Evolutionary conservation across 30 jellyfish, hydroid and myxozoan genomes (phyloP).

Genomic region (Aurelia sp.): DNA sequence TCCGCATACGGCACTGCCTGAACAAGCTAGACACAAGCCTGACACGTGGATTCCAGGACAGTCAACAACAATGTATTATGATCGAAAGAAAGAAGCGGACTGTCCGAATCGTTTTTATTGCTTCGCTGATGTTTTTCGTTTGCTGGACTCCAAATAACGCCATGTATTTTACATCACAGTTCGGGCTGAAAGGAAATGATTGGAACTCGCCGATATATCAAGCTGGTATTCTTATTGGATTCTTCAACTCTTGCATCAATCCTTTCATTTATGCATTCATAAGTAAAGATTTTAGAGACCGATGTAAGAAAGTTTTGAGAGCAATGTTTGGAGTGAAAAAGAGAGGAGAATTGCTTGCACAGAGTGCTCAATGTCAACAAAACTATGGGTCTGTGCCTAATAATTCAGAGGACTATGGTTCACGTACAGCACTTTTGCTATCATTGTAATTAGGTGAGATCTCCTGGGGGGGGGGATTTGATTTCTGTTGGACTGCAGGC

Average conservation of each 20-base stretch:
- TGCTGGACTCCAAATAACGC: slow-evolving; percentile 63
- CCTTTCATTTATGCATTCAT: slow-evolving; percentile 60
- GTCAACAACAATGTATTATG: background rate
- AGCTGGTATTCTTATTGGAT: slow-evolving; percentile 40
- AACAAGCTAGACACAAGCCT: background rate
- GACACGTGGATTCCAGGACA: background rate
- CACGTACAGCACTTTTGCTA: too few species aligned
- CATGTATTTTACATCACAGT: slow-evolving; percentile 26
- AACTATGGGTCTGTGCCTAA: too few species aligned
- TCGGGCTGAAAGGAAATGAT: slow-evolving; percentile 10
- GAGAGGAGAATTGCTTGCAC: too few species aligned
- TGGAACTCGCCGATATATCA: slow-evolving; percentile 70
- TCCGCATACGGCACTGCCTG: slow-evolving; percentile 15
- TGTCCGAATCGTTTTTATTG: slow-evolving; percentile 11
- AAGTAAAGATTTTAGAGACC: slow-evolving; percentile 42
- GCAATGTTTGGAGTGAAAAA: background rate
- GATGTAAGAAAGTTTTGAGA: slow-evolving; percentile 3
- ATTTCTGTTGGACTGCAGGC: too few species aligned
- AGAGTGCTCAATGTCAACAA: too few species aligned
- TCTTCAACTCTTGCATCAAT: slow-evolving; percentile 65
- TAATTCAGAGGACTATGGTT: too few species aligned
- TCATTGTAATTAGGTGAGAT: too few species aligned
- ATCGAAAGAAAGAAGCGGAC: slow-evolving; percentile 34
- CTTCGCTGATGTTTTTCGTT: slow-evolving; percentile 53
- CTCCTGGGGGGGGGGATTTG: too few species aligned